Evolutionary conservation across 2,888 invertebrate genomes (phyloP).

Genomic region (Apocheima hispidaria): DNA sequence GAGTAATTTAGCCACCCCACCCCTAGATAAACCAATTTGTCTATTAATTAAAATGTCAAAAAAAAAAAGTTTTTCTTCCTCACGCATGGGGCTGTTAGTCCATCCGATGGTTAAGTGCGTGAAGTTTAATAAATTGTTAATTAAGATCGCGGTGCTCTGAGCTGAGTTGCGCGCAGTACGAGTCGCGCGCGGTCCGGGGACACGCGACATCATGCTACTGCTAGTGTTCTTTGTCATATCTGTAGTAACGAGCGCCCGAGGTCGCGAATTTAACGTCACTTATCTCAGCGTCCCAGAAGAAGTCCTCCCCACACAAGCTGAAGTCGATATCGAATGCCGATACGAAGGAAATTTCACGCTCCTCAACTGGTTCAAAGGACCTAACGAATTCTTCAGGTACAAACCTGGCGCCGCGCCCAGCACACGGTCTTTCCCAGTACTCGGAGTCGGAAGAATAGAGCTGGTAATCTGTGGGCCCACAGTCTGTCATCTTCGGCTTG

Average conservation of each 20-base stretch:
- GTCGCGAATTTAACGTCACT: slow-evolving; percentile 72
- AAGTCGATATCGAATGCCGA: slow-evolving; percentile 74
- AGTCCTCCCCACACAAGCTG: slow-evolving; percentile 63
- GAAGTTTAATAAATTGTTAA: slow-evolving; percentile 84
- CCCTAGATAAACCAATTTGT: slow-evolving; percentile 74
- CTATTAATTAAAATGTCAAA: slow-evolving; percentile 72
- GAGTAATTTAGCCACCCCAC: slow-evolving; percentile 60
- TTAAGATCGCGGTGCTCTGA: slow-evolving; percentile 71
- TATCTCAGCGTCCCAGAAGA: slow-evolving; percentile 64
- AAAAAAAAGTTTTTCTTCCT: slow-evolving; percentile 61
- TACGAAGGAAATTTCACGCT: slow-evolving; percentile 80
- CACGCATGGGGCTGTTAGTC: slow-evolving; percentile 63
- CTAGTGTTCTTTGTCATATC: slow-evolving; percentile 54
- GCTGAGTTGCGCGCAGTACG: slow-evolving; percentile 67
- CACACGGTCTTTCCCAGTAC: slow-evolving; percentile 68
- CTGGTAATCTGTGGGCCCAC: slow-evolving; percentile 71
- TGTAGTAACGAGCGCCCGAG: slow-evolving; percentile 45
- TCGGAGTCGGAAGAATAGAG: slow-evolving; percentile 72
- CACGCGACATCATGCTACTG: slow-evolving; percentile 69
- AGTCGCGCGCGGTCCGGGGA: slow-evolving; percentile 64
- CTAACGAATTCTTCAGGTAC: slow-evolving; percentile 77
- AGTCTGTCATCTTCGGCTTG: slow-evolving; percentile 69
- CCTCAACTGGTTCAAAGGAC: slow-evolving; percentile 78
- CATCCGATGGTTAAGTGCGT: slow-evolving; percentile 78
- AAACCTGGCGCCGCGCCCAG: slow-evolving; percentile 72